Base-by-base conservation (phyloP, 2,888 invertebrate genomes). In the Parnassius orleans region DNA sequence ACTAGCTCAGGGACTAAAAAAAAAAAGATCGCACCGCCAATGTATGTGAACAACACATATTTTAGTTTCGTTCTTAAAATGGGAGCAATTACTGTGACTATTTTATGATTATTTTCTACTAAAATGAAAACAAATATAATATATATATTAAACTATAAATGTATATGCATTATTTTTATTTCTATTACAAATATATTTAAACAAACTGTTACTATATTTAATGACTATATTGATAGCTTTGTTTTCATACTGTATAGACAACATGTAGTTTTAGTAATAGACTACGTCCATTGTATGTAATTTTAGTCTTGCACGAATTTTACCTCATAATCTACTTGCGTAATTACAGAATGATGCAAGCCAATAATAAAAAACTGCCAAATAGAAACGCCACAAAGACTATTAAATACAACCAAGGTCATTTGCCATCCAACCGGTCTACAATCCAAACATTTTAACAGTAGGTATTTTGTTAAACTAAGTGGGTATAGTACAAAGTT, bases 251-350 rank as follows among this genome's bases (percentile, higher is more conserved):
- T 33, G 3, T 33, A 7, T 7, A 24, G 33, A 33, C 33, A 33
- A 33, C 33, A 5, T 33, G 33, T 33, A 33, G 33, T 51, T 51
- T 3, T 3, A 15, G 24, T 52, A 14, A 15, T 10, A 2, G 44
- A n/a, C 42, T 53, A 59, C 53, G 12, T 41, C n/a, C 24, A 50
- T 60, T 60, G 53, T 50, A 53, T 15, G 15, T 44, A 10, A 11
- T 5, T 41, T 53, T 53, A 48, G 56, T 41, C 56, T 41, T 55
- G n/a, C 24, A 46, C n/a, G 56, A 61, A 61, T 61, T 61, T 55
- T 52, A 53, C 41, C 54, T 54, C 57, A 63, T 48, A 48, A 63
- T 63, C 63, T 54, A 58, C 58, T 63, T 63, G 55, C 59, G 63
- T 59, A 63, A 59, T 15, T n/a, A 47, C 54, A 55, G 44, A 56